Conservation (phyloP, 1,140 invertebrate species). For the Danaus melanippus region DNA sequence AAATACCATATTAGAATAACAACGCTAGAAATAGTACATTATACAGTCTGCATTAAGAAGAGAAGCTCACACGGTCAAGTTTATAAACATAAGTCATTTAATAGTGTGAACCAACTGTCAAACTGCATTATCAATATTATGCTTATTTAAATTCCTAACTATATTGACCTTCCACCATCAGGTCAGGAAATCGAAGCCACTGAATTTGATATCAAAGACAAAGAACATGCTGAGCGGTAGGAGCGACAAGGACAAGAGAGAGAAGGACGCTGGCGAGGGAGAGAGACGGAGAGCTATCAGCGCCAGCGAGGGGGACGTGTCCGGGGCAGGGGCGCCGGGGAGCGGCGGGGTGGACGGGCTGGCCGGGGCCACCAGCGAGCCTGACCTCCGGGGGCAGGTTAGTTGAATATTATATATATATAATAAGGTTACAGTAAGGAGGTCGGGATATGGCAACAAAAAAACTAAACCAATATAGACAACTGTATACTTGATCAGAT, state of each 20-base stretch:
- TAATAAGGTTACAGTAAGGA: too few species aligned
- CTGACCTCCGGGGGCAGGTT: conserved; percentile 50
- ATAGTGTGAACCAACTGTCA: too few species aligned
- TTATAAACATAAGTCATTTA: too few species aligned
- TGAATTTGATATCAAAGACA: conserved; percentile 57
- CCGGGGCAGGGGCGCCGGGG: conserved; percentile 11
- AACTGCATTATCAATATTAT: too few species aligned
- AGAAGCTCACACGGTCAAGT: too few species aligned
- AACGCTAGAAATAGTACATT: too few species aligned
- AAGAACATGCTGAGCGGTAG: conserved; percentile 66
- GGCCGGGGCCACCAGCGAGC: conserved; percentile 47
- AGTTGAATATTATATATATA: conserved; percentile 13
- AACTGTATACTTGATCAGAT: too few species aligned
- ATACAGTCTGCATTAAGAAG: too few species aligned
- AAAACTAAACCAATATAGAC: too few species aligned
- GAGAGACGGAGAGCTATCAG: conserved; percentile 78
- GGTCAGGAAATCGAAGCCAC: conserved; percentile 57
- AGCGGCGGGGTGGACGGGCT: conserved; percentile 28
- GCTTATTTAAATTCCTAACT: background rate
- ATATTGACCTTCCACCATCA: conserved; percentile 21
- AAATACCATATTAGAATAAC: too few species aligned
- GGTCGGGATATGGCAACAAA: too few species aligned
- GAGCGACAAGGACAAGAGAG: conserved; percentile 80
- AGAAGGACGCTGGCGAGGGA: conserved; percentile 69
- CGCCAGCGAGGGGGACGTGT: conserved; percentile 43